phyloP scores from a whole-genome alignment of 2,888 invertebrate species.

The Pogonocherus hispidulus region DNA sequence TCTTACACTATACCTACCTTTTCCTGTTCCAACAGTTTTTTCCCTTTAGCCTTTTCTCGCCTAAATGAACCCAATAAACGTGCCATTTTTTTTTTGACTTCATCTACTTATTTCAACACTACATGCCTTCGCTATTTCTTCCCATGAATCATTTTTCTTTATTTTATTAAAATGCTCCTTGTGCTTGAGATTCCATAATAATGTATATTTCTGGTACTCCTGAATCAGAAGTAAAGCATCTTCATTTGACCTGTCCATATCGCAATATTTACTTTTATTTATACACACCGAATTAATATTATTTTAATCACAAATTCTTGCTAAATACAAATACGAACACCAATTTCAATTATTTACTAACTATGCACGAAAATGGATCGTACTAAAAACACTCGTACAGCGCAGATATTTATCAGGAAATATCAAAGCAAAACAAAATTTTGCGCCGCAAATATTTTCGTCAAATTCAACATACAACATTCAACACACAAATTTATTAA shows the following conservation, averaged over 20 bases:
- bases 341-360: constrained; percentile 12
- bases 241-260: constrained; percentile 2
- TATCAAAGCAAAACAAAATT: neutral
- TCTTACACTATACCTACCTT: constrained; percentile 1
- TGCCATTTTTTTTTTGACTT: neutral
- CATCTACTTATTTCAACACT: constrained; percentile 2
- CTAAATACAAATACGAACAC: constrained; percentile 16
- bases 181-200: constrained; percentile 2
- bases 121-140: constrained; percentile 2
- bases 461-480: too few relatives aligned
- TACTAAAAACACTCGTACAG: neutral
- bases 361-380: constrained; percentile 13
- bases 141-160: constrained; percentile 5
- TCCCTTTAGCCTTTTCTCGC: neutral
- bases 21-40: constrained; percentile 1
- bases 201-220: neutral
- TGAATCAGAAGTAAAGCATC: constrained; percentile 10
- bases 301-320: constrained; percentile 1
- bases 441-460: too few relatives aligned
- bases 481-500: too few relatives aligned
- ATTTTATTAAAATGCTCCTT: constrained; percentile 9
- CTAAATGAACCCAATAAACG: neutral
- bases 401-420: too few relatives aligned
- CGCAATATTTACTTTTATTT: constrained; percentile 2
- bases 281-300: constrained; percentile 4